phyloP scores from a whole-genome alignment of 30 jellyfish, hydroid and myxozoan genomes.

The Aurelia coerulea region DNA sequence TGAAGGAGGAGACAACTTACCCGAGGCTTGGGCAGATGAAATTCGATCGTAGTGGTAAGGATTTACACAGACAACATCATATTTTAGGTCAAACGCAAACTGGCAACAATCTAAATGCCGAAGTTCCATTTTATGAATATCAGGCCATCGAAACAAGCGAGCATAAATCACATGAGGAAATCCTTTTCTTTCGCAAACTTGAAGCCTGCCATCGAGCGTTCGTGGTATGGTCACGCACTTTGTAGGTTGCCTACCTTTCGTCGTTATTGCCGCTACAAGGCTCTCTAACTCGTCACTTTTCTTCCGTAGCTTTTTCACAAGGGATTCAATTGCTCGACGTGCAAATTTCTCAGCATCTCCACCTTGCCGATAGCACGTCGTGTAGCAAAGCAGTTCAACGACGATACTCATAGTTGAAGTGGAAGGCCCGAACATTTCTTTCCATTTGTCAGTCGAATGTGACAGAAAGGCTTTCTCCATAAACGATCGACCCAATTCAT shows the following conservation, averaged over 20 bases:
- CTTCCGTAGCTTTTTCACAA: slow-evolving; percentile 94
- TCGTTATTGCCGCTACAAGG: slow-evolving; percentile 88
- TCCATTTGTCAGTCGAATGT: slow-evolving; percentile 70
- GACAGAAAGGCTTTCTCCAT: slow-evolving; percentile 73
- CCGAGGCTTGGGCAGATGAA: slow-evolving; percentile 92
- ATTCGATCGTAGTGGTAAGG: slow-evolving; percentile 98
- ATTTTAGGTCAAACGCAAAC: slow-evolving; percentile 96
- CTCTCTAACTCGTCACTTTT: slow-evolving; percentile 96
- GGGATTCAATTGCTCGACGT: slow-evolving; percentile 97
- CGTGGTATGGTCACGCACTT: slow-evolving; percentile 99
- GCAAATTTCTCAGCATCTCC: slow-evolving; percentile 99
- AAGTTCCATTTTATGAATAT: slow-evolving; percentile 97
- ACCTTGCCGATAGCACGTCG: slow-evolving; percentile 98
- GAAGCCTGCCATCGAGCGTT: slow-evolving; percentile 98
- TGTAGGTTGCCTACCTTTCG: slow-evolving; percentile 99
- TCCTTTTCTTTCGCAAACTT: slow-evolving; percentile 99
- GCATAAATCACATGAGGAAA: slow-evolving; percentile 99
- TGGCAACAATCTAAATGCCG: slow-evolving; percentile 96
- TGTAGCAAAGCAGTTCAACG: slow-evolving; percentile 95
- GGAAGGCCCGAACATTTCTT: slow-evolving; percentile 86
- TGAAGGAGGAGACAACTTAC: slow-evolving; percentile 69
- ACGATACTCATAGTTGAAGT: slow-evolving; percentile 98
- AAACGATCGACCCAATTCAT: slow-evolving; percentile 24
- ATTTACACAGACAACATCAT: slow-evolving; percentile 99
- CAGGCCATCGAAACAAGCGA: slow-evolving; percentile 99